Conservation (phyloP, 2,113 vertebrate species). For the Psilopogon haemacephalus region DNA sequence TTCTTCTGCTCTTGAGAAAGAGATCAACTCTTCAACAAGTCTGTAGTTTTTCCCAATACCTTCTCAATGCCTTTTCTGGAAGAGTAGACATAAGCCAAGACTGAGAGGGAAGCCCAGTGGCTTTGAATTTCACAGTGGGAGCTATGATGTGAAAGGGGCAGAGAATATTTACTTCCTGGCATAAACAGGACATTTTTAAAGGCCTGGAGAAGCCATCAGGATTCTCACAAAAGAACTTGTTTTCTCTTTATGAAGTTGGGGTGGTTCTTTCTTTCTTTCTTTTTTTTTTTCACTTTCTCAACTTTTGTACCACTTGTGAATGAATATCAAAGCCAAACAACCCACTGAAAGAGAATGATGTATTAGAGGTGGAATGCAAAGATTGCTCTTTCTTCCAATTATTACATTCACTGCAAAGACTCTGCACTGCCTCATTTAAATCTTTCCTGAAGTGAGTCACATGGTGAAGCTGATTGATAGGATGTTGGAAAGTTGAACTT, state of each 20-base stretch:
- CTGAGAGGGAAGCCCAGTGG: neutral
- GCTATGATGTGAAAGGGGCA: neutral
- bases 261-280: too few species aligned
- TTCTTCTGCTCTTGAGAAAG: neutral
- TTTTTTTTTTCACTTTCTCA: neutral
- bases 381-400: neutral
- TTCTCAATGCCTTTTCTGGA: neutral
- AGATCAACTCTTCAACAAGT: neutral
- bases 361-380: slow-evolving; percentile 3
- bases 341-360: neutral
- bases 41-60: neutral
- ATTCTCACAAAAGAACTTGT: neutral
- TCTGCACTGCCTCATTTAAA: slow-evolving; percentile 2
- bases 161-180: neutral
- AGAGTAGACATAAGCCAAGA: neutral
- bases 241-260: neutral
- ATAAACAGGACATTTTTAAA: neutral
- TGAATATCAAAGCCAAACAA: neutral
- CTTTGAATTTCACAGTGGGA: neutral
- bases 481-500: slow-evolving; percentile 19
- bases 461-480: slow-evolving; percentile 39
- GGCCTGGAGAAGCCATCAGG: neutral
- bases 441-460: slow-evolving; percentile 27
- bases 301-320: neutral
- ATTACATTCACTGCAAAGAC: neutral